Conservation (phyloP, 2,797 vertebrate genomes). For the Cottoperca gobio region DNA sequence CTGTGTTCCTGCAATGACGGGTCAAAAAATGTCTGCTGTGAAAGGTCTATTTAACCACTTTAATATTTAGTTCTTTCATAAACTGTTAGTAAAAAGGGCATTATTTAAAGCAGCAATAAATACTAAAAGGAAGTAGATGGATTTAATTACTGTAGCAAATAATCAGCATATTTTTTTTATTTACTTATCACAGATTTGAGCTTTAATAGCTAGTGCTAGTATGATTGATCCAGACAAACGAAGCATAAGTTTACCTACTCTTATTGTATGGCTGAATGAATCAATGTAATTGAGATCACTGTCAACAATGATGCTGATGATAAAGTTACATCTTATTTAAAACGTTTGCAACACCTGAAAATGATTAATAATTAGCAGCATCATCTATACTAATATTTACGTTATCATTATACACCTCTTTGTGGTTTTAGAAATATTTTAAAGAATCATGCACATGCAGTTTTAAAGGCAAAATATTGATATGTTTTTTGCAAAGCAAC, state of each 20-base stretch:
- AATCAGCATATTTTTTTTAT: not conserved
- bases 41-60: not conserved
- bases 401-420: not conserved
- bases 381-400: not conserved
- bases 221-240: not conserved
- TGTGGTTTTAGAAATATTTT: not conserved
- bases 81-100: not conserved
- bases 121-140: not conserved
- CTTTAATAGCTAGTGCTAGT: not conserved
- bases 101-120: not conserved
- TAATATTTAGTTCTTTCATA: not conserved
- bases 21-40: not conserved
- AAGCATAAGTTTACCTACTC: not conserved
- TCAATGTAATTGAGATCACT: not conserved
- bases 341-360: slow-evolving; percentile 4
- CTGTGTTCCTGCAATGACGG: not conserved
- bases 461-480: not conserved
- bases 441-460: not conserved
- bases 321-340: not conserved
- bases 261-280: not conserved
- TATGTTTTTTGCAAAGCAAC: not conserved
- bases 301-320: not conserved
- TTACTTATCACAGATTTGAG: no score
- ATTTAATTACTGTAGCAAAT: slow-evolving; percentile 11
- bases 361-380: not conserved